Evolutionary conservation across 1,140 invertebrate genomes (phyloP).

Genomic region (Bombus balteatus): DNA sequence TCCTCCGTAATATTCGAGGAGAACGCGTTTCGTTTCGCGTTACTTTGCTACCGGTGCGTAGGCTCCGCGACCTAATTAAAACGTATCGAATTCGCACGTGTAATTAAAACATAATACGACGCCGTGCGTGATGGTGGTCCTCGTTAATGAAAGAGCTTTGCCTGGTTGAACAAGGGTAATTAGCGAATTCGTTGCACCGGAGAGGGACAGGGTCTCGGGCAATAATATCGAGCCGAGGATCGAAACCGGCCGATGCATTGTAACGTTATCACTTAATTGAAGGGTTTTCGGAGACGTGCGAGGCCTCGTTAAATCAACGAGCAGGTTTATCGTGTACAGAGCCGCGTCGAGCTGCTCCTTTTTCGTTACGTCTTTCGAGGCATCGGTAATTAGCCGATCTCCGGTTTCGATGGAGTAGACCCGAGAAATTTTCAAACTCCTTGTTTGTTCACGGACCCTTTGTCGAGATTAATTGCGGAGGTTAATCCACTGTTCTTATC

Average conservation of each 20-base stretch:
- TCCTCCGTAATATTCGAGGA: no score
- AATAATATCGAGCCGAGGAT: conserved; percentile 12
- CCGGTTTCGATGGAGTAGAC: not conserved
- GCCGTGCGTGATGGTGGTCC: conserved; percentile 41
- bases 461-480: not conserved
- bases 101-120: conserved; percentile 70
- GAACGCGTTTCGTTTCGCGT: not conserved
- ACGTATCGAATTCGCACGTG: conserved; percentile 67
- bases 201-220: not conserved
- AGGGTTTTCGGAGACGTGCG: conserved; percentile 24
- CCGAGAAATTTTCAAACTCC: not conserved
- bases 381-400: conserved; percentile 25
- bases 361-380: not conserved
- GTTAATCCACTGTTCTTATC: not conserved
- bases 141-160: conserved; percentile 39
- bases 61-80: conserved; percentile 66
- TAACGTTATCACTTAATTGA: conserved; percentile 44
- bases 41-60: conserved; percentile 10
- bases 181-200: conserved; percentile 40
- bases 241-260: conserved; percentile 16
- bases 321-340: not conserved
- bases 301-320: conserved; percentile 36
- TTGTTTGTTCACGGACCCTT: not conserved
- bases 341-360: not conserved
- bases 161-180: conserved; percentile 48